Evolutionary conservation across 2,797 vertebrate species (phyloP).

Genomic region (Alosa sapidissima): DNA sequence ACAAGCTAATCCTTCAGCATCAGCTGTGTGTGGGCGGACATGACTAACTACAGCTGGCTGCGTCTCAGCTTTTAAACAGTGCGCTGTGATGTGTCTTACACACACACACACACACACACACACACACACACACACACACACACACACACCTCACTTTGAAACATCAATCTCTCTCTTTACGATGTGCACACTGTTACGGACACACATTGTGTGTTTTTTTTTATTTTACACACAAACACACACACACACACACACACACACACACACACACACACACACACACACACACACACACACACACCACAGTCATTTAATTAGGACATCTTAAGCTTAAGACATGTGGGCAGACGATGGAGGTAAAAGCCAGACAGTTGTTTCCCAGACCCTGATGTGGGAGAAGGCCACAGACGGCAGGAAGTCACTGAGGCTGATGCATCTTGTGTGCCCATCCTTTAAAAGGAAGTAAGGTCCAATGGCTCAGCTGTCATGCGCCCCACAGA

Average conservation of each 20-base stretch:
- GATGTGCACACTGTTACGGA: conserved; percentile 17
- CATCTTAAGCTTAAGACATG: neutral
- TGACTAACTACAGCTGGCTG: conserved; percentile 67
- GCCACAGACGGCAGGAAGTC: neutral
- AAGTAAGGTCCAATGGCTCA: neutral
- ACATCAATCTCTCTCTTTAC: conserved; percentile 38
- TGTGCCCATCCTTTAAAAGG: neutral
- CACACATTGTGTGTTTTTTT: neutral
- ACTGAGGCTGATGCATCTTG: neutral
- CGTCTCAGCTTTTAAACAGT: conserved; percentile 38
- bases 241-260: neutral
- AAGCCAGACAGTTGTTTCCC: neutral
- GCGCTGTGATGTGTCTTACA: conserved; percentile 44
- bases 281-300: neutral
- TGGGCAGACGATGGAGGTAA: conserved; percentile 23
- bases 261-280: neutral
- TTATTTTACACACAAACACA: neutral
- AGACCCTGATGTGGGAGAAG: neutral
- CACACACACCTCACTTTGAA: neutral
- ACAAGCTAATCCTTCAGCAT: conserved; percentile 70
- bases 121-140: conserved; percentile 19
- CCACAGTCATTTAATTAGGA: neutral
- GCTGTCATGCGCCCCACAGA: too few species aligned
- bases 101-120: conserved; percentile 28
- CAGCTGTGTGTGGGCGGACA: conserved; percentile 74